Base-by-base conservation (phyloP, 2,888 invertebrate species). In the Drosophila koepferae region DNA sequence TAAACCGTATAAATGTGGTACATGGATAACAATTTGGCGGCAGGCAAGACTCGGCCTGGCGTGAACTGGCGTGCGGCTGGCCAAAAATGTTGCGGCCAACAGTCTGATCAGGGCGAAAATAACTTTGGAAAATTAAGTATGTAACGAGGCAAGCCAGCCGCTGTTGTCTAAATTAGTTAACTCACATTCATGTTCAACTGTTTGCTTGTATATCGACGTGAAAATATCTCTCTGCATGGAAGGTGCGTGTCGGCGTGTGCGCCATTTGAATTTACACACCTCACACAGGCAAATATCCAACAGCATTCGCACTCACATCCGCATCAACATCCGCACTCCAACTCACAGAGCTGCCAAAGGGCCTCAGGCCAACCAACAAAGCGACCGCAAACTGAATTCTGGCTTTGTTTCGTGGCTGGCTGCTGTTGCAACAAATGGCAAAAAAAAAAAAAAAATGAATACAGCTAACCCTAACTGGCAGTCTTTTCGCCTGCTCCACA, bases 231-330 rank as follows among this genome's bases (percentile, higher is more conserved):
- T 53, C 40, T 54, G 59, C 20, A 34, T 9, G 23, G 16, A 4
- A 9, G 20, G 53, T 41, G 36, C 38, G 38, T 54, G 38, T 23
- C 10, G 38, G 38, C 54, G 54, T 41, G 55, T 3, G 55, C 28
- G 0, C 6, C 46, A 48, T 66, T 69, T 69, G 69, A 80, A 85
- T 84, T 84, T 80, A 77, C 85, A 77, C 85, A 74, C 74, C 75
- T 70, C 48, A 36, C 65, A 60, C 87, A 86, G 81, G 80, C 85
- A 72, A 77, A 64, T 70, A 63, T 81, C 54, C 51, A 62, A 49
- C 43, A 56, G 53, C 55, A 59, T 38, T 64, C 55, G 18, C 20
- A 48, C 4, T 60, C 55, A 14, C n/a, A 46, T 63, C 41, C 55
- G 51, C 44, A 23, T 46, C 62, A 48, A 14, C n/a, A 44, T 63